These are phyloP conservation scores for Drosophila pullipes DNA, from an alignment of 2,888 invertebrate species.

Conservation along the genomic window DNA sequence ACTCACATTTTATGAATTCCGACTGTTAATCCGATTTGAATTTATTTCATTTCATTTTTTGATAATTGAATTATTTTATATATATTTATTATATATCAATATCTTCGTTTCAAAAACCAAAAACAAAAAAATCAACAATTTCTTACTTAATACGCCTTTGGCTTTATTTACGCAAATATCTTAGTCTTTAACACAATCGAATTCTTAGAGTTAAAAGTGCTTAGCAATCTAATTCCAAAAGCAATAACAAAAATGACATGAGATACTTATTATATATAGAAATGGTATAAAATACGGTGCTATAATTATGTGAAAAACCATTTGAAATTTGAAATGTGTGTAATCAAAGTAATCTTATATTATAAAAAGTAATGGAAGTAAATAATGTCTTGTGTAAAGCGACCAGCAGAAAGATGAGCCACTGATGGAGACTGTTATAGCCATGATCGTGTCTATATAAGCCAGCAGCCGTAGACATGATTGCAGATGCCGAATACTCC, in stretches of 20 bases:
- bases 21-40: background rate
- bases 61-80: background rate
- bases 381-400: constrained; percentile 70
- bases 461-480: constrained; percentile 81
- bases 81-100: background rate
- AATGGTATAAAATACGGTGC: constrained; percentile 57
- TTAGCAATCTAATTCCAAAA: constrained; percentile 53
- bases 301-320: constrained; percentile 30
- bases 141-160: constrained; percentile 60
- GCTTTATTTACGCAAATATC: constrained; percentile 70
- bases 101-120: background rate
- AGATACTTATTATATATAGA: constrained; percentile 40
- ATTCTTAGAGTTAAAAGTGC: constrained; percentile 64
- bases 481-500: constrained; percentile 85
- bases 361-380: constrained; percentile 25
- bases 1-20: background rate
- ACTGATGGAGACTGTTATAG: constrained; percentile 62
- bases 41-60: background rate
- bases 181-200: constrained; percentile 51
- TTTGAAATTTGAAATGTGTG: constrained; percentile 26
- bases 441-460: constrained; percentile 44
- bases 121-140: background rate
- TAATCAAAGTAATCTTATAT: constrained; percentile 44
- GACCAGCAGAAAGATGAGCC: constrained; percentile 67
- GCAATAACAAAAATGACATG: constrained; percentile 32